phyloP scores from a whole-genome alignment of 2,797 vertebrate species.

The Euthynnus affinis region DNA sequence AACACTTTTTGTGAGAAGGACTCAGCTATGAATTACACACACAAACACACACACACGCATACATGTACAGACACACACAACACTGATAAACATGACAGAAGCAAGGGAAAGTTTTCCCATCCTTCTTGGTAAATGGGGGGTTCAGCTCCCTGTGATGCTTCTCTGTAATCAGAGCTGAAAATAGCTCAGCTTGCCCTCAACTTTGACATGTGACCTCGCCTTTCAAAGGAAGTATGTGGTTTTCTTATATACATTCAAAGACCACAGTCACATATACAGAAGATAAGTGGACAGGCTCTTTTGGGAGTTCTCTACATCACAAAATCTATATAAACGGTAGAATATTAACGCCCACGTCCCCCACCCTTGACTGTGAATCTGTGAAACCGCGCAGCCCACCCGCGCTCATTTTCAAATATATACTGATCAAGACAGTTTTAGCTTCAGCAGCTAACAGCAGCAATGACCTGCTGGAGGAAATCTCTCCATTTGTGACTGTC shows the following conservation, averaged over 20 bases:
- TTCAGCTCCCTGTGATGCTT: conserved; percentile 49
- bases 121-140: conserved; percentile 48
- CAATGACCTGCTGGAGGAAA: too few relatives aligned
- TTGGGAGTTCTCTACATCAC: too few relatives aligned
- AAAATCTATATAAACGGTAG: too few relatives aligned
- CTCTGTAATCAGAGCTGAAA: conserved; percentile 75
- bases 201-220: conserved; percentile 57
- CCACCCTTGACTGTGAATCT: too few relatives aligned
- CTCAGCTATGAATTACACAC: conserved; percentile 28
- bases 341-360: too few relatives aligned
- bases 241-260: conserved; percentile 51
- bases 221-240: conserved; percentile 45
- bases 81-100: conserved; percentile 53
- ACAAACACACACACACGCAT: conserved; percentile 21
- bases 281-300: conserved; percentile 3
- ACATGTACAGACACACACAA: neutral
- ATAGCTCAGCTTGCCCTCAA: conserved; percentile 54
- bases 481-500: too few relatives aligned
- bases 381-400: too few relatives aligned
- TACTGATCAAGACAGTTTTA: too few relatives aligned
- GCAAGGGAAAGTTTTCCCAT: conserved; percentile 58
- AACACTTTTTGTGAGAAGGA: conserved; percentile 54
- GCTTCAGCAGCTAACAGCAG: too few relatives aligned
- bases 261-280: conserved; percentile 12
- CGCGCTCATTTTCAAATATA: too few relatives aligned